A percentile compares a stretch with the other conserved stretches of the same genome.
These are phyloP conservation scores for Dimorphilus gyrociliatus DNA, from an alignment of 2,888 invertebrate genomes.

Conservation along the genomic window DNA sequence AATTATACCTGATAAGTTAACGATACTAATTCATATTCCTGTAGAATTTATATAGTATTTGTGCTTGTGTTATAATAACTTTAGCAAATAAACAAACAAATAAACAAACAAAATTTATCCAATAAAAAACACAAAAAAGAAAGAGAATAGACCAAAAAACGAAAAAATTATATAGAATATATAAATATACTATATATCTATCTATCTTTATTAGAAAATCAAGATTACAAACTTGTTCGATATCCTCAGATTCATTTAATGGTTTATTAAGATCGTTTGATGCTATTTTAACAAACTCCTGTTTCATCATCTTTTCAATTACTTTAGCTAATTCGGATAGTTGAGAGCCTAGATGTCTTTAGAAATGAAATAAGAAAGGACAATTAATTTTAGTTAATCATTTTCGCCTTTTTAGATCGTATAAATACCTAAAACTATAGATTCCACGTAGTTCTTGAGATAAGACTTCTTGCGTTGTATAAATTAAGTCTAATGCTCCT, in stretches of 20 bases:
- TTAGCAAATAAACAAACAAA: too few relatives aligned
- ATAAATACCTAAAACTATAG: slow-evolving; percentile 58
- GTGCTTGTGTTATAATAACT: too few relatives aligned
- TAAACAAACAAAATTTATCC: too few relatives aligned
- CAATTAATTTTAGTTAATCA: background rate
- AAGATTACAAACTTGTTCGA: slow-evolving; percentile 28
- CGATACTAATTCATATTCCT: too few relatives aligned
- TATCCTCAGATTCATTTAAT: slow-evolving; percentile 43
- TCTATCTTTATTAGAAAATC: background rate
- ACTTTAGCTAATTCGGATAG: slow-evolving; percentile 83
- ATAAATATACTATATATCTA: background rate
- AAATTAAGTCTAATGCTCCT: slow-evolving; percentile 85
- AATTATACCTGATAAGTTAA: too few relatives aligned
- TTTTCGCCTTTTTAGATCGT: background rate
- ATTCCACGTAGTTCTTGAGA: slow-evolving; percentile 74
- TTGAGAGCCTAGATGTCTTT: slow-evolving; percentile 79
- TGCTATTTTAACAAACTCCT: slow-evolving; percentile 79
- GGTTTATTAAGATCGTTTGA: slow-evolving; percentile 79
- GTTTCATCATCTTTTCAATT: slow-evolving; percentile 88
- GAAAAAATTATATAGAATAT: too few relatives aligned
- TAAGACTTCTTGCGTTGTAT: slow-evolving; percentile 84
- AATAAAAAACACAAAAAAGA: too few relatives aligned
- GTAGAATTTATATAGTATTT: too few relatives aligned
- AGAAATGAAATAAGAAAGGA: slow-evolving; percentile 7
- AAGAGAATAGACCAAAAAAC: too few relatives aligned